A percentile compares a stretch with the other conserved stretches of the same genome.
Conservation (phyloP, 2,797 vertebrate species). For the Malurus splendens region DNA sequence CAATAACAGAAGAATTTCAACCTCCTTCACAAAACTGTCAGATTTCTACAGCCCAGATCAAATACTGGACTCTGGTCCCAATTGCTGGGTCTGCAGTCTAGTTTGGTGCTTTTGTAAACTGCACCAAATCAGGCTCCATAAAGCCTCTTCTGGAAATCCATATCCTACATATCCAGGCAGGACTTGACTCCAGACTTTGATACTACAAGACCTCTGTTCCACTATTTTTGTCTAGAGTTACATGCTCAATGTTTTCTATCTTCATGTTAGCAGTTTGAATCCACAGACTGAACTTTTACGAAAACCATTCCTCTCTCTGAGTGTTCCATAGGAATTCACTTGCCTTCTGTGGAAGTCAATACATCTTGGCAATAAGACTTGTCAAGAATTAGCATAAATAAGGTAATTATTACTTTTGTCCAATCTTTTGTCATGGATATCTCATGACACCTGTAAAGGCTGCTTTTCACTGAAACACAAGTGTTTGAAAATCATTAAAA, state of each 20-base stretch:
- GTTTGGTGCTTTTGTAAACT: not conserved
- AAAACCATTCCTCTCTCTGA: not conserved
- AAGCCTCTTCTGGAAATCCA: not conserved
- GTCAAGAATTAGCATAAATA: too few relatives aligned
- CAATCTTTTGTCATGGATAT: not conserved
- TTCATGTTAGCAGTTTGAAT: not conserved
- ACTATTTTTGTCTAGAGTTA: not conserved
- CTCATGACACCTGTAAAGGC: not conserved
- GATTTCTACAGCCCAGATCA: not conserved
- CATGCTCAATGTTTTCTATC: not conserved
- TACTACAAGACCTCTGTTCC: not conserved
- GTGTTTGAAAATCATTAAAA: not conserved
- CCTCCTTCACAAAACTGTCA: not conserved
- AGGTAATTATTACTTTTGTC: not conserved
- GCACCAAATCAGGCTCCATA: not conserved
- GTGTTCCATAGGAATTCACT: not conserved
- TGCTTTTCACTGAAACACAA: not conserved
- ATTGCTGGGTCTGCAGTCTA: accelerated
- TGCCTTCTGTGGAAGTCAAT: not conserved
- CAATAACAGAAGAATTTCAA: not conserved
- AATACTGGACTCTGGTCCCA: not conserved
- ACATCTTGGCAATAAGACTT: not conserved
- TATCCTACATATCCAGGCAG: not conserved
- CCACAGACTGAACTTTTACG: not conserved
- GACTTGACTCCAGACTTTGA: not conserved